Evolutionary conservation across 2,888 invertebrate genomes (phyloP), one percentile per base, ranked within the genome.

Genomic region (Euplagia quadripunctaria): DNA sequence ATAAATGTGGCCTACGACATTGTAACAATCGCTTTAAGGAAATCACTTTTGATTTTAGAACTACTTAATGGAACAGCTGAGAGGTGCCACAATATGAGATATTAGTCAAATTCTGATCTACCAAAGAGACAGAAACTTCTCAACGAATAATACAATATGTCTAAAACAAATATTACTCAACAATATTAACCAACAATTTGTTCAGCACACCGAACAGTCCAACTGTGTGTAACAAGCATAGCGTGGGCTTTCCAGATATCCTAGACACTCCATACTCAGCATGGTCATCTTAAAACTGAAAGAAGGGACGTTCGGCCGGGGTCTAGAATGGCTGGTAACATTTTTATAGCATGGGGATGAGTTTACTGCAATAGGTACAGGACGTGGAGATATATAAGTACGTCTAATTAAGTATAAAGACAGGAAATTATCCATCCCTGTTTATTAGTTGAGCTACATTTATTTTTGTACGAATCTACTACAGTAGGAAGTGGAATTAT

Each of bases 301-400:
- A 84, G 87, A 88, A 80, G 79, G 77, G 83, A 82, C 78, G 69
- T 68, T 80, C 76, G 49, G 70, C 67, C 81, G 72, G 81, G 86
- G 82, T 88, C 90, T 79, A 72, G 77, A 74, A 79, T 68, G 76
- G 86, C 85, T 90, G 87, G 90, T 86, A 83, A 80, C 73, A 81
- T 85, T 86, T 87, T 87, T 84, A 83, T 80, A 69, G 71, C 65
- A 74, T 67, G 43, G 75, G 77, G 80, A 75, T 77, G 73, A 74
- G 71, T 67, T 76, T 78, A 77, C 73, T 76, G 77, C 65, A 74
- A 69, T 71, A 76, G 42, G 64, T n/a, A 49, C 73, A 76, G 76
- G 72, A 73, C 52, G 71, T 67, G 12, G 55, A 55, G 16, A 55
- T 68, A 51, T 64, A 20, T 69, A 46, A 51, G 31, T 51, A 67